phyloP scores from a whole-genome alignment of 1,140 invertebrate species.

The Apis cerana region DNA sequence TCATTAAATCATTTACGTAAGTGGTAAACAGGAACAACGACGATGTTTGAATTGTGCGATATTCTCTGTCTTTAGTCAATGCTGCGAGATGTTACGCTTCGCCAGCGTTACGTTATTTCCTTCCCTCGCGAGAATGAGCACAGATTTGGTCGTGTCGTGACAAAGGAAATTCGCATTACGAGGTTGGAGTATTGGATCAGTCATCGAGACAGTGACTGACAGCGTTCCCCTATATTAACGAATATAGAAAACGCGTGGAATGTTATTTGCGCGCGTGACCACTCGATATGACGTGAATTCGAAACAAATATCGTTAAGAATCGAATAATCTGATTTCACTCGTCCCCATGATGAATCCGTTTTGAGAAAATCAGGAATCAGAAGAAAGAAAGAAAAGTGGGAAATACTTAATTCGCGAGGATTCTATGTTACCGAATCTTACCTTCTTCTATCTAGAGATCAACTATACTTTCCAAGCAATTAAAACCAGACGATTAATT shows the following conservation, averaged over 20 bases:
- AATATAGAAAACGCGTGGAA: slow-evolving; percentile 17
- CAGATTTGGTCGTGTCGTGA: slow-evolving; percentile 59
- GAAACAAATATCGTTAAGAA: slow-evolving; percentile 17
- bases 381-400: too few species aligned
- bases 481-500: too few species aligned
- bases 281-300: slow-evolving; percentile 37
- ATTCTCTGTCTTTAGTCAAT: slow-evolving; percentile 35
- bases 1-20: too few species aligned
- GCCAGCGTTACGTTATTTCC: slow-evolving; percentile 49
- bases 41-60: slow-evolving; percentile 47
- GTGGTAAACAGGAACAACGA: background rate
- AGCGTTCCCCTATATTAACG: slow-evolving; percentile 55
- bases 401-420: too few species aligned
- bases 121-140: slow-evolving; percentile 47
- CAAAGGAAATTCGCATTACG: slow-evolving; percentile 66
- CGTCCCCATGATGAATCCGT: too few species aligned
- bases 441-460: too few species aligned
- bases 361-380: too few species aligned
- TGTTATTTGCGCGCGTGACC: slow-evolving; percentile 24
- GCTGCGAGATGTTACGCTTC: slow-evolving; percentile 14
- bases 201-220: slow-evolving; percentile 54
- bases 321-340: slow-evolving; percentile 25
- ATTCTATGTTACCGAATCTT: too few species aligned
- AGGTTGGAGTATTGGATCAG: slow-evolving; percentile 26
- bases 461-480: too few species aligned